Evolutionary conservation across 2,888 invertebrate species (phyloP).

Genomic region (Hydroisotoma schaefferi): DNA sequence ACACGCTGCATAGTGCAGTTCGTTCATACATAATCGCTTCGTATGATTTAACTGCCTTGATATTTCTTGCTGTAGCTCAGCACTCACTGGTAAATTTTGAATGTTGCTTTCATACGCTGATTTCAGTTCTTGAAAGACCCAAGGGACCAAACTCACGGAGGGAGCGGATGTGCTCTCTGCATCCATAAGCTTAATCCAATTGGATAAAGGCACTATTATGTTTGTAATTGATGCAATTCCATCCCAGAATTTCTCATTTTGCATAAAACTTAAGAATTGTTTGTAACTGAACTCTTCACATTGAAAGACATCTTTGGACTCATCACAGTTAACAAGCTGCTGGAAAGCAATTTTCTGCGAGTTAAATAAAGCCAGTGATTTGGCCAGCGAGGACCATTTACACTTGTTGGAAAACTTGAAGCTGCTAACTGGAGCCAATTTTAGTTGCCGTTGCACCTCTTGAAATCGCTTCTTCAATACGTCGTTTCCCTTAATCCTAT

Average conservation of each 20-base stretch:
- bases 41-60: constrained; percentile 21
- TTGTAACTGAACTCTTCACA: not conserved
- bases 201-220: constrained; percentile 32
- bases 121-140: constrained; percentile 32
- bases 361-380: not conserved
- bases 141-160: constrained; percentile 24
- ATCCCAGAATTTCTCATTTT: not conserved
- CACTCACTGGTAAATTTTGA: constrained; percentile 24
- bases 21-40: constrained; percentile 29
- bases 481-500: not conserved
- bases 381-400: not conserved
- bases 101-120: constrained; percentile 19
- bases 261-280: too few species aligned
- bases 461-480: constrained; percentile 6
- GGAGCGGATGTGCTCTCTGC: constrained; percentile 24
- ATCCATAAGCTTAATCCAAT: constrained; percentile 30
- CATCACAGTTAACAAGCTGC: not conserved
- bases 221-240: constrained; percentile 1
- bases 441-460: constrained; percentile 5
- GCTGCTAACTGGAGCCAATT: not conserved
- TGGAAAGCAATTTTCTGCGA: not conserved
- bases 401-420: constrained; percentile 2
- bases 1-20: constrained; percentile 32
- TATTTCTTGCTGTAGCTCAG: constrained; percentile 21
- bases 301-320: constrained; percentile 1